These are phyloP conservation scores for Steatocranus sp. DNA, from an alignment of 2,797 vertebrate species.

Conservation along the genomic window DNA sequence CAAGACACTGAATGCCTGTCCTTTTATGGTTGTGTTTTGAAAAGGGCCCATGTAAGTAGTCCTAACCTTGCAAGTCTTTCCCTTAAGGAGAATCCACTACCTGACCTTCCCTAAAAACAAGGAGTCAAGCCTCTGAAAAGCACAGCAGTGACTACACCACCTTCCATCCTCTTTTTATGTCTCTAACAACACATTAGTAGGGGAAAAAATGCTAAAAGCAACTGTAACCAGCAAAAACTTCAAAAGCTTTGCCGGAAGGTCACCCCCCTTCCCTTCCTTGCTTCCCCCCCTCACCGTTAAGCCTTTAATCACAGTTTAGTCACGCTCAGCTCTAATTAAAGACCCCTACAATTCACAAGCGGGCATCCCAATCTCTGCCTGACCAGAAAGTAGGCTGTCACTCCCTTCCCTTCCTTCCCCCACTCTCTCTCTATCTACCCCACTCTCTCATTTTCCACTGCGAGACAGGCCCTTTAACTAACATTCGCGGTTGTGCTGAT, in stretches of 20 bases:
- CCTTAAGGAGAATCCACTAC: slow-evolving; percentile 9
- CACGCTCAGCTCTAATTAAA: slow-evolving; percentile 81
- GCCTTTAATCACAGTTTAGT: slow-evolving; percentile 83
- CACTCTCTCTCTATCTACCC: neutral
- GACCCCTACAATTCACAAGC: slow-evolving; percentile 70
- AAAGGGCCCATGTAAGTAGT: neutral
- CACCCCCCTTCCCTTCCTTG: neutral
- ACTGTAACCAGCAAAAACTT: slow-evolving; percentile 68
- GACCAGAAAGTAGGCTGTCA: slow-evolving; percentile 48
- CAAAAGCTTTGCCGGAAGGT: slow-evolving; percentile 71
- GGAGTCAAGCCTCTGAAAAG: neutral
- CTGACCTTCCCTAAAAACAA: slow-evolving; percentile 18
- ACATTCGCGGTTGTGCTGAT: slow-evolving; percentile 17
- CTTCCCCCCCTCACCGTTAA: slow-evolving; percentile 61
- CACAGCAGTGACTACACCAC: slow-evolving; percentile 22
- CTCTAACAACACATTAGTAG: slow-evolving; percentile 37
- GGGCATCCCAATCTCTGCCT: slow-evolving; percentile 57
- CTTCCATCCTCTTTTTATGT: slow-evolving; percentile 58
- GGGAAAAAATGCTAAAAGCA: slow-evolving; percentile 62
- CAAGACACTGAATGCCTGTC: neutral
- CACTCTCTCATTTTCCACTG: slow-evolving; percentile 26
- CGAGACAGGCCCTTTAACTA: slow-evolving; percentile 37
- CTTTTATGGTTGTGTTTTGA: neutral
- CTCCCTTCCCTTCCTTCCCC: neutral
- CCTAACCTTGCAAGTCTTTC: neutral